Percentiles rank a stretch among this genome's conserved stretches.
Evolutionary conservation across 2,113 vertebrate species (phyloP).

Genomic region (Nerophis lumbriciformis): DNA sequence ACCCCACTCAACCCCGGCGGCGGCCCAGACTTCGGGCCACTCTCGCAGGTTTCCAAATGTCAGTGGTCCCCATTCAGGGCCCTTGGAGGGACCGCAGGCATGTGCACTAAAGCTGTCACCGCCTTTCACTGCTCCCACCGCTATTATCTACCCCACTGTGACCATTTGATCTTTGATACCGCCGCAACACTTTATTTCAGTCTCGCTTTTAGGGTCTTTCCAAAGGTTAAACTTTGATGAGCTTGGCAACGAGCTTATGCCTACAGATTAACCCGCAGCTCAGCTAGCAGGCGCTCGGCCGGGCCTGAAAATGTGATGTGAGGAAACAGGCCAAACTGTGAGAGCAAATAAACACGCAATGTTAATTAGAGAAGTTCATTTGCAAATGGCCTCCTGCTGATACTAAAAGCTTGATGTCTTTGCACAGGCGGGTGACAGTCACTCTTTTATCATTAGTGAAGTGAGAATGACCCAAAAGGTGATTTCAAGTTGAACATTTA

Average conservation of each 20-base stretch:
- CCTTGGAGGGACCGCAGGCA: slow-evolving; percentile 53
- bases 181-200: slow-evolving; percentile 17
- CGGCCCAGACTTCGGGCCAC: slow-evolving; percentile 36
- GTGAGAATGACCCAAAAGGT: slow-evolving; percentile 47
- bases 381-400: slow-evolving; percentile 49
- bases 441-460: slow-evolving; percentile 27
- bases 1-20: slow-evolving; percentile 55
- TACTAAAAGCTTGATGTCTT: slow-evolving; percentile 38
- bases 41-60: slow-evolving; percentile 53
- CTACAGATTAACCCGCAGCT: background rate
- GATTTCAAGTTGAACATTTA: background rate
- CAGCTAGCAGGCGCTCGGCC: background rate
- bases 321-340: slow-evolving; percentile 51
- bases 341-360: slow-evolving; percentile 47
- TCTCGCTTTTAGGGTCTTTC: slow-evolving; percentile 5
- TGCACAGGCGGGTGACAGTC: background rate
- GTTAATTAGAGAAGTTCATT: slow-evolving; percentile 47
- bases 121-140: slow-evolving; percentile 42
- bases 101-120: slow-evolving; percentile 72
- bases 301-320: background rate
- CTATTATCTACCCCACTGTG: slow-evolving; percentile 40
- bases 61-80: slow-evolving; percentile 53
- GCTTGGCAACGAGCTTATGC: background rate
- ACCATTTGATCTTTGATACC: slow-evolving; percentile 30
- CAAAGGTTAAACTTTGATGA: slow-evolving; percentile 10